Evolutionary conservation across 2,888 invertebrate genomes (phyloP), one percentile per base, ranked within the genome.

Genomic region (Pollenia angustigena): DNA sequence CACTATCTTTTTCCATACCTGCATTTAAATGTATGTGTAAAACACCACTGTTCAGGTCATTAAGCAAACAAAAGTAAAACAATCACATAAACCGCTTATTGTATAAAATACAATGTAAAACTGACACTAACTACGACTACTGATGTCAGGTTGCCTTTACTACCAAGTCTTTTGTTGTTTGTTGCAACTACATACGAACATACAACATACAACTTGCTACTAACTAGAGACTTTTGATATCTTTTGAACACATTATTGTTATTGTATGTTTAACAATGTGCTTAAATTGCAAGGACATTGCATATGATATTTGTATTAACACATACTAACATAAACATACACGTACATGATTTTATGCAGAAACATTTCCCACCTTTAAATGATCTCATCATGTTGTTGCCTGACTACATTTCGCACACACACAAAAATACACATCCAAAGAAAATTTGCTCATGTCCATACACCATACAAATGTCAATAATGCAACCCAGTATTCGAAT

Each of bases 11-110:
- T 32, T 14, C 6, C 32, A 58, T 0, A 32, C 58, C 6, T 58
- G 11, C 4, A 23, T 16, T 10, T 16, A 54, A 16, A 14, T 48
- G 14, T 50, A 23, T 44, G 32, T 52, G 4, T 23, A 32, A 69
- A 64, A 75, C 42, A 76, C 56, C 54, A 62, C 69, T 86, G 87
- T 87, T 56, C 78, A 68, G 87, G 84, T 81, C 87, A 87, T 87
- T 87, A 84, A 78, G 72, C 87, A 87, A 84, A 87, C 84, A 84
- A 81, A 87, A 81, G 81, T 62, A 74, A 87, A 81, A 68, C 78
- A 76, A 78, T 72, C 62, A 64, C 62, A 66, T 69, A 81, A 84
- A 84, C 84, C 87, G 87, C 84, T 87, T 81, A 84, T 87, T 87
- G 87, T 81, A 69, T 80, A 54, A 85, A 79, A 69, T 68, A 74